Percentiles rank a stretch among this genome's conserved stretches.
These are phyloP conservation scores for Pharmacophagus antenor DNA, from an alignment of 2,888 invertebrate species.

Conservation along the genomic window DNA sequence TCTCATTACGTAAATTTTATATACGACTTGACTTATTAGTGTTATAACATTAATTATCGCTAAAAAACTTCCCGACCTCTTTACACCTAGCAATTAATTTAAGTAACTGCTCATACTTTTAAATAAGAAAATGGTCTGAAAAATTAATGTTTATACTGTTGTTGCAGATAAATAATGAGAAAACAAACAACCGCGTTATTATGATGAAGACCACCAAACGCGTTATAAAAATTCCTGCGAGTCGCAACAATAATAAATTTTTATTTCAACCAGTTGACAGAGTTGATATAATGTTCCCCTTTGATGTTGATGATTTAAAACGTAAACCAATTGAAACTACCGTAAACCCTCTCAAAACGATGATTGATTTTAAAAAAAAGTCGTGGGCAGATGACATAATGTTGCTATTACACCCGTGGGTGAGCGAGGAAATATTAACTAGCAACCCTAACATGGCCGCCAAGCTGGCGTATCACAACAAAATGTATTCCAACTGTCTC, in stretches of 20 bases:
- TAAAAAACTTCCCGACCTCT: too few species aligned
- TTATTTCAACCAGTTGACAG: constrained; percentile 64
- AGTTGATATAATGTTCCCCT: constrained; percentile 68
- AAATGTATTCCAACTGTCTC: constrained; percentile 60
- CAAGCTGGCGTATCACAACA: constrained; percentile 63
- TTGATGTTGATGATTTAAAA: constrained; percentile 54
- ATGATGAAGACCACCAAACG: constrained; percentile 87
- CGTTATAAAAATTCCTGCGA: constrained; percentile 84
- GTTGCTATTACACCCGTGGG: constrained; percentile 60
- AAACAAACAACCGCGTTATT: constrained; percentile 81
- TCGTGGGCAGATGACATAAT: constrained; percentile 69
- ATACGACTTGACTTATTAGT: too few species aligned
- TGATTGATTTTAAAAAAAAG: constrained; percentile 62
- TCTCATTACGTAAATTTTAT: too few species aligned
- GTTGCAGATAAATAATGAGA: constrained; percentile 62
- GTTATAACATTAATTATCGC: too few species aligned
- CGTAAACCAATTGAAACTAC: constrained; percentile 55
- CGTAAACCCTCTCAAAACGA: constrained; percentile 53
- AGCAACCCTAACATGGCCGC: constrained; percentile 66
- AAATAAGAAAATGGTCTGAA: too few species aligned
- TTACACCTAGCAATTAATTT: too few species aligned
- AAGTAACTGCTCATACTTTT: too few species aligned
- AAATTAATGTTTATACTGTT: not conserved
- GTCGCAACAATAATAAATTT: constrained; percentile 60
- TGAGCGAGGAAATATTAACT: constrained; percentile 51